Base-by-base conservation (phyloP, 2,113 vertebrate species). In the Macrotus californicus region DNA sequence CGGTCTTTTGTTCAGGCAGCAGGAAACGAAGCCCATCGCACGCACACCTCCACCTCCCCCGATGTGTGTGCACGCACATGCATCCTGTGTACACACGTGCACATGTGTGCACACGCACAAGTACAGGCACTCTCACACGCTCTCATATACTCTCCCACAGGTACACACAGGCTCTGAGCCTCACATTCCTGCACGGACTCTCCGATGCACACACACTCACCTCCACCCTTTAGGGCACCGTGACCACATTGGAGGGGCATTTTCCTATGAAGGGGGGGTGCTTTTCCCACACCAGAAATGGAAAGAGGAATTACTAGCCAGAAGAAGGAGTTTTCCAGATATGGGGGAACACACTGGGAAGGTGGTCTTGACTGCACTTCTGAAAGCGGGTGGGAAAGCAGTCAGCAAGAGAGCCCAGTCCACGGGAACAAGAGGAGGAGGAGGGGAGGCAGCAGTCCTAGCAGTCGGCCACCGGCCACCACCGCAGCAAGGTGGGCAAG, bases 1-100 rank as follows among this genome's bases (percentile, higher is more conserved):
- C 96, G 43, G 87, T 93, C 97, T 97, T 97, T 98, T 97, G 97
- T 97, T 96, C 0, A 0, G 31, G 19, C 29, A 48, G 84, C 79
- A 88, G 46, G 61, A 80, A 52, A 59, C 61, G 70, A 81, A 86
- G 82, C 91, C 52, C 21, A 16, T 67, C 34, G 41, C 34, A 10
- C 39, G 56, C 34, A 34, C 75, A 0, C 5, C 4, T 31, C 41
- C 72, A n/a, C 29, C 73, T 36, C 72, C 67, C 66, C 1, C 1
- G 29, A 14, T 26, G 77, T 50, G 34, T 14, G 7, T 64, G 61
- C 7, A 24, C 1, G 3, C 73, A 12, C 46, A 54, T 4, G 2
- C 39, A 15, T 52, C 15, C 13, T 16, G 1, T 41, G 39, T 14
- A 36, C 66, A 46, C 39, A 18, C 19, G 7, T 9, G 36, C 14